These are phyloP conservation scores for Euglossa dilemma DNA, from an alignment of 1,140 invertebrate species.

Conservation along the genomic window DNA sequence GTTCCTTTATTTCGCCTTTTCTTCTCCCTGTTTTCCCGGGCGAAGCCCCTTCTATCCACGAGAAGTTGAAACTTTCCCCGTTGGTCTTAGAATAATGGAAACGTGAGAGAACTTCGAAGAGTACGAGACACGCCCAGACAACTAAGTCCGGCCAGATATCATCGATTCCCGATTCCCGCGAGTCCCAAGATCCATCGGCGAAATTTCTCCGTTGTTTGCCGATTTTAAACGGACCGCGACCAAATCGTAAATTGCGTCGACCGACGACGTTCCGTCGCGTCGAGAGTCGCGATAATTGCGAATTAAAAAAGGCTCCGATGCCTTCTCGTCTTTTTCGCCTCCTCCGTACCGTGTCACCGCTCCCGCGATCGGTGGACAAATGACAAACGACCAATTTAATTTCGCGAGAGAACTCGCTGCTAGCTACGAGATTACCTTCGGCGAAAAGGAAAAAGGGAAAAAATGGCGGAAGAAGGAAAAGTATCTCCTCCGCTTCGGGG, in stretches of 20 bases:
- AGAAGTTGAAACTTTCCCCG: conserved; percentile 57
- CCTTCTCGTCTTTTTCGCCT: background rate
- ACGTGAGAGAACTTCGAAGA: conserved; percentile 63
- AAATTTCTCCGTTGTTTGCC: conserved; percentile 51
- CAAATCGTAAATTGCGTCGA: conserved; percentile 44
- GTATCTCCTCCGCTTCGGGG: too few relatives aligned
- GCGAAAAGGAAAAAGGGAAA: too few relatives aligned
- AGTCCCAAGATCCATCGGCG: conserved; percentile 45
- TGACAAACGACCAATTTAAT: conserved; percentile 13
- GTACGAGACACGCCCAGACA: conserved; percentile 50
- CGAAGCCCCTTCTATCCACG: conserved; percentile 18
- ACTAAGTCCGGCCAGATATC: conserved; percentile 38
- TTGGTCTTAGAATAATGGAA: conserved; percentile 66
- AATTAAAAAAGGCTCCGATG: conserved; percentile 12
- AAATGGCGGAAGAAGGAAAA: too few relatives aligned
- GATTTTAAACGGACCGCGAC: background rate
- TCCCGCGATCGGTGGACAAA: background rate
- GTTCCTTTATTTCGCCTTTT: conserved; percentile 30
- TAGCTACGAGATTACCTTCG: background rate
- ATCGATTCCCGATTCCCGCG: conserved; percentile 42
- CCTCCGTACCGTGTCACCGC: background rate
- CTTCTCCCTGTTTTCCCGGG: conserved; percentile 32
- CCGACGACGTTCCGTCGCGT: background rate
- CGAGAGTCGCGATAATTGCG: background rate
- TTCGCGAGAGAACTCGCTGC: background rate